These are phyloP conservation scores for Drosophila punjabiensis DNA, from an alignment of 1,140 invertebrate species.

Conservation along the genomic window DNA sequence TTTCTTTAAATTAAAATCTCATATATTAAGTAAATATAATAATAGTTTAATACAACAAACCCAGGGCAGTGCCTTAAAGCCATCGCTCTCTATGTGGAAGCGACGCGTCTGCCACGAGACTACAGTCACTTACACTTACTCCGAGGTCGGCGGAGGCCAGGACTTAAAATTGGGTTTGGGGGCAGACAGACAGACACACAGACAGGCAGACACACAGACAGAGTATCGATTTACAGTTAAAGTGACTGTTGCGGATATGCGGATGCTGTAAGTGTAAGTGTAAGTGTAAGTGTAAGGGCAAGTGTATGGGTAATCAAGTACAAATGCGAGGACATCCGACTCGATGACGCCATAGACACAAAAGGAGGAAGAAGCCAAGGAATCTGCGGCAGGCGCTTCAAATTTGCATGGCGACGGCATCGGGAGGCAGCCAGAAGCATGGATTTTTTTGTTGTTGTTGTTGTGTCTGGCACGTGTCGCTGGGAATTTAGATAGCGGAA, in stretches of 20 bases:
- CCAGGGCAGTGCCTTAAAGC: no score
- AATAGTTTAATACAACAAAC: neutral
- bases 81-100: neutral
- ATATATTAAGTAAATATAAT: neutral
- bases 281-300: slow-evolving; percentile 21
- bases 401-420: slow-evolving; percentile 40
- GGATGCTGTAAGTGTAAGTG: slow-evolving; percentile 29
- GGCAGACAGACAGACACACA: slow-evolving; percentile 16
- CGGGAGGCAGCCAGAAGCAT: neutral
- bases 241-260: slow-evolving; percentile 44
- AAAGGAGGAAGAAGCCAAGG: slow-evolving; percentile 15
- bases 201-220: slow-evolving; percentile 9
- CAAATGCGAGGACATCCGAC: slow-evolving; percentile 42
- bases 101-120: slow-evolving; percentile 10
- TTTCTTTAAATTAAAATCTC: neutral
- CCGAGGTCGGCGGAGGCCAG: slow-evolving; percentile 16
- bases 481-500: slow-evolving; percentile 61
- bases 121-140: slow-evolving; percentile 21
- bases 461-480: slow-evolving; percentile 78
- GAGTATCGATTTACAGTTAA: slow-evolving; percentile 73
- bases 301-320: slow-evolving; percentile 61
- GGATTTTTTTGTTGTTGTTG: slow-evolving; percentile 61
- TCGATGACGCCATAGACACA: slow-evolving; percentile 47
- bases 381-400: slow-evolving; percentile 39
- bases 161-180: slow-evolving; percentile 5